Percentiles rank a stretch among this genome's conserved stretches.
Evolutionary conservation across 1,140 invertebrate species (phyloP).

Genomic region (Cydia splendana): DNA sequence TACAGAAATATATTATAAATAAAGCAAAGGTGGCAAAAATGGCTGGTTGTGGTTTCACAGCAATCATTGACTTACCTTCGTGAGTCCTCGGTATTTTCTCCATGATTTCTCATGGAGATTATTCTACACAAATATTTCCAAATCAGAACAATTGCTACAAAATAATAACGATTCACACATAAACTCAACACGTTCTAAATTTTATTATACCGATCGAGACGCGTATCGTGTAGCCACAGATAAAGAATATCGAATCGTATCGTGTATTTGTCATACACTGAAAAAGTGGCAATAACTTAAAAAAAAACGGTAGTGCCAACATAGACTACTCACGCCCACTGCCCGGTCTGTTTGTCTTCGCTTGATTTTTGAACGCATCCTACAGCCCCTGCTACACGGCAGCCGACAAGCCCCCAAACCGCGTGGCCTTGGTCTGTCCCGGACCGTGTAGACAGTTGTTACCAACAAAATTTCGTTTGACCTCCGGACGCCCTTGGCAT

Average conservation of each 20-base stretch:
- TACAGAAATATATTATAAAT: slow-evolving; percentile 7
- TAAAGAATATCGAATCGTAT: not conserved
- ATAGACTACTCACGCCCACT: not conserved
- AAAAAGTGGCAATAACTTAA: not conserved
- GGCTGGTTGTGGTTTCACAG: slow-evolving; percentile 43
- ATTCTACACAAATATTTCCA: not conserved
- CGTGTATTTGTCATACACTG: not conserved
- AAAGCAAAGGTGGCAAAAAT: slow-evolving; percentile 43
- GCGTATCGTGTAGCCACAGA: slow-evolving; percentile 12
- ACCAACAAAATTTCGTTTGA: too few species aligned
- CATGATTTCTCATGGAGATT: slow-evolving; percentile 77
- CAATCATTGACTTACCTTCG: slow-evolving; percentile 82
- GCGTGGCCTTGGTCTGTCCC: too few species aligned
- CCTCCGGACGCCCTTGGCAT: too few species aligned
- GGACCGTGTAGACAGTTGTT: too few species aligned
- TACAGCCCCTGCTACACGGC: too few species aligned
- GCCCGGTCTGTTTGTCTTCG: not conserved
- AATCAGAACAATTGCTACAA: not conserved
- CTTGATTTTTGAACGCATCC: slow-evolving; percentile 4
- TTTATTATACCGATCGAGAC: slow-evolving; percentile 11
- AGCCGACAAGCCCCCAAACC: too few species aligned
- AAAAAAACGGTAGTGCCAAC: not conserved
- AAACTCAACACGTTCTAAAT: slow-evolving; percentile 20
- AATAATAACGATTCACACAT: not conserved
- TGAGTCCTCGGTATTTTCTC: slow-evolving; percentile 89